These are phyloP conservation scores for Oncopodura yosiiana DNA, from an alignment of 1,140 invertebrate genomes.

Conservation along the genomic window DNA sequence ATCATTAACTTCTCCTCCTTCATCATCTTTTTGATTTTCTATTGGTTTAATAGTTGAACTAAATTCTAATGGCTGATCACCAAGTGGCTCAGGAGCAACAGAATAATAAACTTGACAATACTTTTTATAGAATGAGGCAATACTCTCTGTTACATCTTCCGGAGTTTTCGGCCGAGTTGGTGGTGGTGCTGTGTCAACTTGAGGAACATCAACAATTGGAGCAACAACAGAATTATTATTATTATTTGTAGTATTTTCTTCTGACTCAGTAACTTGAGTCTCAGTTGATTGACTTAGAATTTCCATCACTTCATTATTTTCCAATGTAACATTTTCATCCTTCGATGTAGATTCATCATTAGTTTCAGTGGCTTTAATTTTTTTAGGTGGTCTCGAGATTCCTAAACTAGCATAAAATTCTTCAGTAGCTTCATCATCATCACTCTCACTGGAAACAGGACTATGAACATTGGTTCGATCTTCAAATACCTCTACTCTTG, in stretches of 20 bases:
- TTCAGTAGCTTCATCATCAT: slow-evolving; percentile 10
- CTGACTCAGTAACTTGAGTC: neutral
- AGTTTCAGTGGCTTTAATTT: neutral
- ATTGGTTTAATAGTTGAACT: slow-evolving; percentile 15
- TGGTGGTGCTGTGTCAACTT: neutral
- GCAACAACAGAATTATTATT: neutral
- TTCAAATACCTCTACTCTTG: slow-evolving; percentile 20
- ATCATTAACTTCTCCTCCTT: neutral
- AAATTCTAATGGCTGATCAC: slow-evolving; percentile 24
- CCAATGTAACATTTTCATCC: neutral
- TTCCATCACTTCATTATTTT: neutral
- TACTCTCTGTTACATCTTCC: slow-evolving; percentile 7
- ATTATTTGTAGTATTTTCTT: neutral
- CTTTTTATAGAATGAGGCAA: slow-evolving; percentile 30
- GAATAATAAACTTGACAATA: slow-evolving; percentile 23
- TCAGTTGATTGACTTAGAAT: neutral
- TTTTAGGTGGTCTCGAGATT: slow-evolving; percentile 6
- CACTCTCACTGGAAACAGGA: neutral
- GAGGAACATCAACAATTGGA: neutral
- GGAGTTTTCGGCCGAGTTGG: neutral
- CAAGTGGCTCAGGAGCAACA: slow-evolving; percentile 16
- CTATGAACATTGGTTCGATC: neutral
- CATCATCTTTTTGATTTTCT: slow-evolving; percentile 7
- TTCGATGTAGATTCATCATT: neutral
- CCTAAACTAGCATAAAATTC: slow-evolving; percentile 31